A percentile compares a stretch with the other conserved stretches of the same genome.
Conservation (phyloP, 2,113 vertebrate genomes). For the Sinocyclocheilus rhinocerous region DNA sequence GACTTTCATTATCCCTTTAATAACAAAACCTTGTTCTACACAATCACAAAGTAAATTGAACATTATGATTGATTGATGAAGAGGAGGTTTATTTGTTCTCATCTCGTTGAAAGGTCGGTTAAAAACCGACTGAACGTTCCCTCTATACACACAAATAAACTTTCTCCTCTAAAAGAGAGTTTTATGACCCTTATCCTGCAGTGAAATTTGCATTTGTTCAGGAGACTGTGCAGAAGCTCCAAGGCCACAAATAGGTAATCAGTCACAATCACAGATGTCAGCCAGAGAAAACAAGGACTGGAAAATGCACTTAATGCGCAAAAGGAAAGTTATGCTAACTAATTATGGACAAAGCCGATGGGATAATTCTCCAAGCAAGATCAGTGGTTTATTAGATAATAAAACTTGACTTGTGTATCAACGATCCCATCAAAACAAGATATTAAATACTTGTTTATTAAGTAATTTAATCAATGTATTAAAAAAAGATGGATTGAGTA, state of each 20-base stretch:
- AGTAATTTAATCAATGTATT: background rate
- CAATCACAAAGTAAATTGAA: background rate
- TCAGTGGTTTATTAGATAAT: background rate
- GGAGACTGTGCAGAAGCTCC: background rate
- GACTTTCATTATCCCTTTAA: background rate
- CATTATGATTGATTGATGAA: background rate
- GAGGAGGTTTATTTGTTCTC: background rate
- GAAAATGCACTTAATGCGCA: no score
- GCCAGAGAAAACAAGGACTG: background rate
- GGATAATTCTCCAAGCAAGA: background rate
- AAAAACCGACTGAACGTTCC: background rate
- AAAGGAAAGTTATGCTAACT: no score
- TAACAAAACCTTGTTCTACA: background rate
- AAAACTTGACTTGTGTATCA: background rate
- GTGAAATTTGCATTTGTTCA: background rate
- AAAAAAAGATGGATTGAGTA: no score
- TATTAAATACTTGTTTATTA: background rate
- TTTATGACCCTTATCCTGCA: background rate
- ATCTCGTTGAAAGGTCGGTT: background rate
- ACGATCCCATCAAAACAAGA: background rate
- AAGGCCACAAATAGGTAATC: background rate
- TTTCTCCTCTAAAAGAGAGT: background rate
- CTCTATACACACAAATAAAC: background rate
- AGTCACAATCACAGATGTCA: constrained; percentile 9
- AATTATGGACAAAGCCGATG: no score